Evolutionary conservation across 1,140 invertebrate species (phyloP).

Genomic region (Pollicipes pollicipes): DNA sequence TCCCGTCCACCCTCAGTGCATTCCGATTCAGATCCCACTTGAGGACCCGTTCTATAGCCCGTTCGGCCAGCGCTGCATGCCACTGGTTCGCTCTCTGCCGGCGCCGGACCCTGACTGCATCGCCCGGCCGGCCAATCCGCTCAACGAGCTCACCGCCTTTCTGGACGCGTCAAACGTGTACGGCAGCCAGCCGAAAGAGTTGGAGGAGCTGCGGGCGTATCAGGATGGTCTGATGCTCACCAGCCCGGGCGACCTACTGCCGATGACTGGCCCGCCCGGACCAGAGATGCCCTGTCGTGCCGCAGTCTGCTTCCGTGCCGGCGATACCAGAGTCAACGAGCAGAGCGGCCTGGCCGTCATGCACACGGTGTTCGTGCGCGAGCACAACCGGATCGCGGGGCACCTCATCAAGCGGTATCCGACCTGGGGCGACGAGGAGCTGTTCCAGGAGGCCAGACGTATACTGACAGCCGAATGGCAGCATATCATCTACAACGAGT

Average conservation of each 20-base stretch:
- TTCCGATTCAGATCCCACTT: slow-evolving; percentile 60
- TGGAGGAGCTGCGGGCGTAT: slow-evolving; percentile 20
- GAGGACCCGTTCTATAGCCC: slow-evolving; percentile 61
- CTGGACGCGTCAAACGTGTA: slow-evolving; percentile 67
- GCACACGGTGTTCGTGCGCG: too few relatives aligned
- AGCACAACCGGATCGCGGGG: slow-evolving; percentile 30
- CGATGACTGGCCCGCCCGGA: neutral
- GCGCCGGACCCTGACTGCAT: slow-evolving; percentile 35
- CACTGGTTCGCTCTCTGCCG: slow-evolving; percentile 55
- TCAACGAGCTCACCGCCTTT: slow-evolving; percentile 81
- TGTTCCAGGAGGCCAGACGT: slow-evolving; percentile 26
- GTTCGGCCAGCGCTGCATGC: slow-evolving; percentile 54
- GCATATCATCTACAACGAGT: too few relatives aligned
- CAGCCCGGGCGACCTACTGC: neutral
- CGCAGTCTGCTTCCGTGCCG: slow-evolving; percentile 18
- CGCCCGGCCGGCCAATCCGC: too few relatives aligned
- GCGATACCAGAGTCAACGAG: slow-evolving; percentile 35
- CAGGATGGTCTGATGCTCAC: slow-evolving; percentile 11
- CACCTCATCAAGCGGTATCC: slow-evolving; percentile 31
- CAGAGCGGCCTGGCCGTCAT: slow-evolving; percentile 32
- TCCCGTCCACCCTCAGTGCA: slow-evolving; percentile 38
- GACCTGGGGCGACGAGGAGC: slow-evolving; percentile 52
- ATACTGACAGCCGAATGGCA: slow-evolving; percentile 27
- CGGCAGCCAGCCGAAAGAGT: slow-evolving; percentile 31
- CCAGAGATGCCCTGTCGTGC: slow-evolving; percentile 12